Evolutionary conservation across 2,797 vertebrate species (phyloP).

Genomic region (Monodelphis domestica): DNA sequence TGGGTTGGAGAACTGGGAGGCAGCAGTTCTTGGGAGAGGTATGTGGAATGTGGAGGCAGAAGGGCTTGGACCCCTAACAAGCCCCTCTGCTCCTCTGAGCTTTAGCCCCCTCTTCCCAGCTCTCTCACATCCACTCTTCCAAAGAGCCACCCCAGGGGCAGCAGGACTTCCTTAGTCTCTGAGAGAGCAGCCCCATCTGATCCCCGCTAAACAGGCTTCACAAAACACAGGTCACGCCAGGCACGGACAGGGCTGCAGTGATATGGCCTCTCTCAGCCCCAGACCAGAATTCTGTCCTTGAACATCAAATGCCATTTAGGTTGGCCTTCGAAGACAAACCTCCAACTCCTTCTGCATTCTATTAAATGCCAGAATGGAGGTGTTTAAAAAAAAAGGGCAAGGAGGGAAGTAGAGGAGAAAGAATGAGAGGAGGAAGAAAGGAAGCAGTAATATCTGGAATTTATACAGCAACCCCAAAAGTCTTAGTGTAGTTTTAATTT

Average conservation of each 20-base stretch:
- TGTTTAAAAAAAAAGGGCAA: neutral
- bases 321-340: neutral
- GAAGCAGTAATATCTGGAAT: neutral
- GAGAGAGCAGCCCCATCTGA: neutral
- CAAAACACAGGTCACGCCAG: neutral
- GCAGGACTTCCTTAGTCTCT: neutral
- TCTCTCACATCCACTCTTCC: neutral
- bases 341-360: neutral
- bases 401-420: neutral
- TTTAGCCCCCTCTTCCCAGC: neutral
- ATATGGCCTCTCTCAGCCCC: neutral
- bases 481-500: neutral
- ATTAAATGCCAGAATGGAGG: neutral
- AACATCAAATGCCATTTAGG: neutral
- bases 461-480: neutral
- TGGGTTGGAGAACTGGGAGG: neutral
- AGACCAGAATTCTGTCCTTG: neutral
- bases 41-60: neutral
- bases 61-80: neutral
- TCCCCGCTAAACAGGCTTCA: neutral
- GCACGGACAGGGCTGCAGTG: neutral
- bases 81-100: neutral
- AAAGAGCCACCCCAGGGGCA: neutral
- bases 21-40: neutral
- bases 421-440: neutral